These are phyloP conservation scores for Bombus sibiricus DNA, from an alignment of 1,140 invertebrate species.

Conservation along the genomic window DNA sequence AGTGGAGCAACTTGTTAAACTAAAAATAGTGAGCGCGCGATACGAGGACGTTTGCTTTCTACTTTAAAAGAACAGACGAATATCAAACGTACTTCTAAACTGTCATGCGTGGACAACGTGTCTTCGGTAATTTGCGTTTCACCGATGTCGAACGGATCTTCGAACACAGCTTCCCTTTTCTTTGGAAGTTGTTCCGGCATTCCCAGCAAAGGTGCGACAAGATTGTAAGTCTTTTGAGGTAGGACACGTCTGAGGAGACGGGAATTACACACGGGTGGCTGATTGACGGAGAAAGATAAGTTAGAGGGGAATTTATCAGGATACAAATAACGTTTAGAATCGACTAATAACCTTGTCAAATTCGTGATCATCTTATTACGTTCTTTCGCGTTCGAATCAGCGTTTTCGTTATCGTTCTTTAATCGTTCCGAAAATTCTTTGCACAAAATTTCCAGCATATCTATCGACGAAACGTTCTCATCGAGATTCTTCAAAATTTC, in stretches of 20 bases:
- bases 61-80: neutral
- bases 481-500: constrained; percentile 56
- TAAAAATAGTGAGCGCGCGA: neutral
- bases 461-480: constrained; percentile 33
- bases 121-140: neutral
- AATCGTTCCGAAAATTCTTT: constrained; percentile 66
- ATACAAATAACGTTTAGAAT: constrained; percentile 74
- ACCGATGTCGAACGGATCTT: too few relatives aligned
- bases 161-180: neutral
- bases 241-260: constrained; percentile 70
- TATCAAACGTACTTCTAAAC: constrained; percentile 32
- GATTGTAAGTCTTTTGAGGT: constrained; percentile 69
- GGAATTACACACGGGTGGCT: constrained; percentile 66
- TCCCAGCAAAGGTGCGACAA: constrained; percentile 71
- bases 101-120: neutral
- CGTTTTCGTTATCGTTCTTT: constrained; percentile 21
- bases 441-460: constrained; percentile 61
- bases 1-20: neutral
- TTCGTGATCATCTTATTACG: constrained; percentile 60
- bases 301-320: constrained; percentile 62
- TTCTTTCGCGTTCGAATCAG: constrained; percentile 9
- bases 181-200: constrained; percentile 61
- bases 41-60: too few relatives aligned
- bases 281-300: constrained; percentile 66
- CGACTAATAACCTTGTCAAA: constrained; percentile 71